Conservation (phyloP, 1,140 invertebrate genomes). For the Formica selysi region DNA sequence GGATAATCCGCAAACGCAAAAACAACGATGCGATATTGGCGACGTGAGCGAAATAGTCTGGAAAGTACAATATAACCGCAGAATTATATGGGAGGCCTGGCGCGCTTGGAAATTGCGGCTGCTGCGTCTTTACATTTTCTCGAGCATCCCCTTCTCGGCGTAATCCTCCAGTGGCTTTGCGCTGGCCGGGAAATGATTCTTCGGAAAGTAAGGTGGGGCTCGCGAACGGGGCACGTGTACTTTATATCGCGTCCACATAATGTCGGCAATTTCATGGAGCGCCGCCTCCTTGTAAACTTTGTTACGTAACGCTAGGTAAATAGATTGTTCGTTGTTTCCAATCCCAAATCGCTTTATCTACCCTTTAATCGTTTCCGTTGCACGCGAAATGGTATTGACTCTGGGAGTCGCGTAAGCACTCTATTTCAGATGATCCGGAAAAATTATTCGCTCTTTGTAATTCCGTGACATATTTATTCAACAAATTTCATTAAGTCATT, state of each 20-base stretch:
- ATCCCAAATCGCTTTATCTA: not conserved
- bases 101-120: not conserved
- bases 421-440: not conserved
- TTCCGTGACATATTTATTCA: not conserved
- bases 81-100: not conserved
- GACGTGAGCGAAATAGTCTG: slow-evolving; percentile 2
- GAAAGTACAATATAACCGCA: slow-evolving; percentile 23
- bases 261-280: slow-evolving; percentile 6
- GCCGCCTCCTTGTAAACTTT: slow-evolving; percentile 16
- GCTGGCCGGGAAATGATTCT: not conserved
- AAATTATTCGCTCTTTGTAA: slow-evolving; percentile 14
- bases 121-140: not conserved
- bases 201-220: not conserved
- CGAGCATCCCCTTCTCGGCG: not conserved
- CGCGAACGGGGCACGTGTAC: not conserved
- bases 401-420: not conserved
- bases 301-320: slow-evolving; percentile 16
- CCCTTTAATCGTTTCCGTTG: not conserved
- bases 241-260: slow-evolving; percentile 34
- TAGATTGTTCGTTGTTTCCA: not conserved
- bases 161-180: not conserved
- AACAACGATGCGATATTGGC: slow-evolving; percentile 17
- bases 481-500: not conserved
- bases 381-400: not conserved
- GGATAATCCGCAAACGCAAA: not conserved